Conservation (phyloP, 2,113 vertebrate genomes). For the Indicator indicator region DNA sequence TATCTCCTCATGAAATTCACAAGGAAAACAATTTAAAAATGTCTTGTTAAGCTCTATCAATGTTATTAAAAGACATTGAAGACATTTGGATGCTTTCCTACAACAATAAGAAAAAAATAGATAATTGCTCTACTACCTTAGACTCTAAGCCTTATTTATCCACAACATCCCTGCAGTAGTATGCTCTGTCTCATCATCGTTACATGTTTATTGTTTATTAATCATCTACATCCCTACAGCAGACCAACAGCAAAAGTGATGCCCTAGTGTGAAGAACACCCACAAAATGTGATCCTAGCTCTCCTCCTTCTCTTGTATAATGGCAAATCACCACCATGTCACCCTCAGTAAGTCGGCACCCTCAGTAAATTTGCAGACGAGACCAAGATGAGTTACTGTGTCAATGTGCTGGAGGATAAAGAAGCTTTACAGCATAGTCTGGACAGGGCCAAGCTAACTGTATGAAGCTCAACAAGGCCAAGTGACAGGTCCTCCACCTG, state of each 20-base stretch:
- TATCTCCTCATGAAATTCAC: background rate
- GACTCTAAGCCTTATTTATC: background rate
- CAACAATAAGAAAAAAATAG: background rate
- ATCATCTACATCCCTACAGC: background rate
- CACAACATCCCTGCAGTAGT: background rate
- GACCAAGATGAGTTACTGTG: no score
- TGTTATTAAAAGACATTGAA: background rate
- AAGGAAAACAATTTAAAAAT: background rate
- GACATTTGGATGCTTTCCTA: background rate
- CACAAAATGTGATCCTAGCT: fast-evolving
- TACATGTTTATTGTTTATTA: background rate
- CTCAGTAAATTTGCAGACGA: no score
- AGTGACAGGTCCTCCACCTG: no score
- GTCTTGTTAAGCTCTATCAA: background rate
- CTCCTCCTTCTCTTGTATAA: background rate
- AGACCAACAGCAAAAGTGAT: fast-evolving
- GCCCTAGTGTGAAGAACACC: background rate
- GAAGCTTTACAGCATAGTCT: no score
- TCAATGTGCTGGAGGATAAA: no score
- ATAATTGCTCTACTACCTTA: background rate
- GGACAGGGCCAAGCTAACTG: no score
- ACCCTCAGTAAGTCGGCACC: no score
- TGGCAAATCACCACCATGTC: no score
- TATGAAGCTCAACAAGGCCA: no score
- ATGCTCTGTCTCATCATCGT: background rate